Conservation (phyloP, 2,797 vertebrate genomes). For the Peromyscus melanophrys region DNA sequence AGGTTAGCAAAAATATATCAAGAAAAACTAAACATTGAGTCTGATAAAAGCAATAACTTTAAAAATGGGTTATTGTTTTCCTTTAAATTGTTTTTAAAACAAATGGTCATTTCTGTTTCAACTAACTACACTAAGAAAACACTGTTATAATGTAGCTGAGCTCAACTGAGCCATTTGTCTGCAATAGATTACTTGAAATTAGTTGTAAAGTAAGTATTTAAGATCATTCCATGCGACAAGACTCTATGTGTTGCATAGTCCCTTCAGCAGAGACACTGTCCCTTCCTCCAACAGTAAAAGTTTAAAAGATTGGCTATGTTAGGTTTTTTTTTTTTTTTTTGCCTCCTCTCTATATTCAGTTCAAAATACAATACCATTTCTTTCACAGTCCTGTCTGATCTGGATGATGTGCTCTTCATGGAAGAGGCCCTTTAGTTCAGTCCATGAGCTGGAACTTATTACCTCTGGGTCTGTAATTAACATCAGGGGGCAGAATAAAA, state of each 20-base stretch:
- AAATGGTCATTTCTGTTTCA: slow-evolving; percentile 86
- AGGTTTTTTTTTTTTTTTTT: slow-evolving; percentile 73
- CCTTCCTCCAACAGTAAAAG: slow-evolving; percentile 76
- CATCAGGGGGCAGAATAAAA: slow-evolving; percentile 89
- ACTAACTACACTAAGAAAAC: slow-evolving; percentile 84
- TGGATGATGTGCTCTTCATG: slow-evolving; percentile 95
- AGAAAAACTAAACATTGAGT: slow-evolving; percentile 78
- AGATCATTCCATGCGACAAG: slow-evolving; percentile 87
- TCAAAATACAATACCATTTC: slow-evolving; percentile 91
- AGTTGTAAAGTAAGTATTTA: slow-evolving; percentile 87
- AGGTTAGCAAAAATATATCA: slow-evolving; percentile 89
- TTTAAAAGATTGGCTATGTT: slow-evolving; percentile 85
- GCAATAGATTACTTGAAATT: slow-evolving; percentile 85
- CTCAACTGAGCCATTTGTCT: slow-evolving; percentile 87
- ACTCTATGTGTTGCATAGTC: slow-evolving; percentile 85
- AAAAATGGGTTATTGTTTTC: slow-evolving; percentile 87
- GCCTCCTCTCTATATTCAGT: slow-evolving; percentile 84
- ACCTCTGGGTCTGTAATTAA: slow-evolving; percentile 96
- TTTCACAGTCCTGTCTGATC: slow-evolving; percentile 97
- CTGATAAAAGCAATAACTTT: not conserved
- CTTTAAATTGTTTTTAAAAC: slow-evolving; percentile 79
- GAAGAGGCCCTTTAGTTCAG: slow-evolving; percentile 96
- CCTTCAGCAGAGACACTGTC: slow-evolving; percentile 80
- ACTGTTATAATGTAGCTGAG: slow-evolving; percentile 88
- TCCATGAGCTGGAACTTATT: slow-evolving; percentile 97